These are phyloP conservation scores for Apamea epomidion DNA, from an alignment of 2,888 invertebrate genomes.

Conservation along the genomic window DNA sequence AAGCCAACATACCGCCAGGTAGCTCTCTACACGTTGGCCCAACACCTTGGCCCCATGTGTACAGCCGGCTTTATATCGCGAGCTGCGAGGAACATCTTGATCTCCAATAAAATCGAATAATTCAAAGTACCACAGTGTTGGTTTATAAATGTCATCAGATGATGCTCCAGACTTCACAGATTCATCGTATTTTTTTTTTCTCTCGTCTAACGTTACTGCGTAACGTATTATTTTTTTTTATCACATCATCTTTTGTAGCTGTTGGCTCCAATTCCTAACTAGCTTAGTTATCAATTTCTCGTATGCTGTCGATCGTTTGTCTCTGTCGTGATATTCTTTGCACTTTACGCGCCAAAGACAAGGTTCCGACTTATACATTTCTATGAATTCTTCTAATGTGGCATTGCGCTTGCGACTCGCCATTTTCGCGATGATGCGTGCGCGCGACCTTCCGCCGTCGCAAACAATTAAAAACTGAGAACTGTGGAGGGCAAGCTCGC, in stretches of 20 bases:
- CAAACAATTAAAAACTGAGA: not conserved
- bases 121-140: too few relatives aligned
- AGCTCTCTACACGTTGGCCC: too few relatives aligned
- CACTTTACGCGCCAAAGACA: constrained; percentile 25
- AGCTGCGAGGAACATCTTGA: too few relatives aligned
- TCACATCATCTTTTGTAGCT: constrained; percentile 12
- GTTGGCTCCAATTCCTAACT: constrained; percentile 6
- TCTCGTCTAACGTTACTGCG: constrained; percentile 13
- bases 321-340: constrained; percentile 23
- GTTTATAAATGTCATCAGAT: constrained; percentile 62
- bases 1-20: too few relatives aligned
- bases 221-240: constrained; percentile 15
- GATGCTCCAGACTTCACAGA: constrained; percentile 25
- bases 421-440: constrained; percentile 4
- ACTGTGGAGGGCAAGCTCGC: constrained; percentile 8
- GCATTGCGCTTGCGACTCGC: constrained; percentile 16
- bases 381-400: constrained; percentile 16
- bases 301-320: constrained; percentile 6
- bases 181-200: constrained; percentile 11
- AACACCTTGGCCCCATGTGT: too few relatives aligned
- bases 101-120: too few relatives aligned
- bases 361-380: constrained; percentile 47
- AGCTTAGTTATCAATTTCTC: constrained; percentile 6
- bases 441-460: not conserved
- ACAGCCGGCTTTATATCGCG: too few relatives aligned